A percentile compares a stretch with the other conserved stretches of the same genome.
phyloP scores from a whole-genome alignment of 2,797 vertebrate genomes.

The Eutrigla gurnardus region DNA sequence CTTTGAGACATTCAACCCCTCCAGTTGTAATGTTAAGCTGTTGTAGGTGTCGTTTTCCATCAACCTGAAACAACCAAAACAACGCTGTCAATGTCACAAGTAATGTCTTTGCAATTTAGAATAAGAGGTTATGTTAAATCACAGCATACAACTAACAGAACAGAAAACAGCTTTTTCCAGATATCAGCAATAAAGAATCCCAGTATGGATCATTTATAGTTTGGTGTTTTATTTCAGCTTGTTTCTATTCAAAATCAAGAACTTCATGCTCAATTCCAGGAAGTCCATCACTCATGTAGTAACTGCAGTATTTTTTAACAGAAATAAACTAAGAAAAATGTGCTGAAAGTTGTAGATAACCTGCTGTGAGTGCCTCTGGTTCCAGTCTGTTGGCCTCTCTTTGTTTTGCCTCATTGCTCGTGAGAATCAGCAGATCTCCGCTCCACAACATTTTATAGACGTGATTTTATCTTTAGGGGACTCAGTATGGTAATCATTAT shows the following conservation, averaged over 20 bases:
- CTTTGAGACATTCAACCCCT: conserved; percentile 42
- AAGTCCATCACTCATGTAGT: too few relatives aligned
- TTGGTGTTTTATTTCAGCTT: background rate
- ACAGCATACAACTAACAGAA: background rate
- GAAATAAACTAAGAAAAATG: too few relatives aligned
- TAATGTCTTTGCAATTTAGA: background rate
- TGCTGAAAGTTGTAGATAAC: too few relatives aligned
- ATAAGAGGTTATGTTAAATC: background rate
- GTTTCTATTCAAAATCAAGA: background rate
- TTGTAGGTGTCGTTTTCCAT: conserved; percentile 70
- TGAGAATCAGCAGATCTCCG: too few relatives aligned
- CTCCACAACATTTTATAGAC: too few relatives aligned
- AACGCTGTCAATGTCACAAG: conserved; percentile 3
- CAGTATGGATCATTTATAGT: background rate
- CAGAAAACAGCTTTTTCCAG: background rate
- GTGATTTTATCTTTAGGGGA: too few relatives aligned
- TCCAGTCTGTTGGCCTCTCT: too few relatives aligned
- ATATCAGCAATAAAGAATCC: background rate
- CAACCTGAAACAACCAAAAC: background rate
- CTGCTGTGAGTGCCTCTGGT: too few relatives aligned
- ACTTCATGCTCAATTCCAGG: too few relatives aligned
- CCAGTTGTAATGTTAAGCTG: conserved; percentile 50
- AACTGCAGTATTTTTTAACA: too few relatives aligned
- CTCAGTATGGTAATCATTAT: too few relatives aligned
- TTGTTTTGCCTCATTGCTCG: too few relatives aligned